A percentile compares a stretch with the other conserved stretches of the same genome.
Conservation (phyloP, 1,140 invertebrate genomes). For the Zaprionus ghesquierei region DNA sequence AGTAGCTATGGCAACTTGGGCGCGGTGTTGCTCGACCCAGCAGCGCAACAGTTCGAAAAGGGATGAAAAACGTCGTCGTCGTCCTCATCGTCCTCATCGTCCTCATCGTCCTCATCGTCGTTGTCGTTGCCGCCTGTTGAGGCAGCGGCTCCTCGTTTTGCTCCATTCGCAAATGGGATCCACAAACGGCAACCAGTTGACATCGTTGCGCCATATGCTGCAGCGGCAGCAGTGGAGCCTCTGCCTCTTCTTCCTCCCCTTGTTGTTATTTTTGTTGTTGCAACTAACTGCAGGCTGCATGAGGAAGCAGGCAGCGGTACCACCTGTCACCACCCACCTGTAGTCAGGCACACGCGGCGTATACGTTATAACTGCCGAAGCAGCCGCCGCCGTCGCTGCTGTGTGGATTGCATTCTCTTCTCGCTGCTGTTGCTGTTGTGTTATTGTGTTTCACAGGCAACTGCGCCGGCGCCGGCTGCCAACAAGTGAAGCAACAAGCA, state of each 20-base stretch:
- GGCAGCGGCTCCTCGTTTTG: constrained; percentile 22
- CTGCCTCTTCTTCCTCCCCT: too few species aligned
- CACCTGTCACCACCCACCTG: constrained; percentile 56
- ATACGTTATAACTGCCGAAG: constrained; percentile 9
- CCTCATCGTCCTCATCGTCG: too few species aligned
- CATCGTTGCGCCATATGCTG: constrained; percentile 17
- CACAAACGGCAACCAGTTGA: constrained; percentile 69
- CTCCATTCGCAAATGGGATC: constrained; percentile 41
- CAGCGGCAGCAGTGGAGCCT: not conserved
- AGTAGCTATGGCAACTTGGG: constrained; percentile 71
- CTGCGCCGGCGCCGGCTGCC: constrained; percentile 61
- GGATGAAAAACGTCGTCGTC: constrained; percentile 57
- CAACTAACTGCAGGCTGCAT: constrained; percentile 2
- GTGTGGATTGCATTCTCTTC: constrained; percentile 55
- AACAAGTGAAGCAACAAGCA: constrained; percentile 79
- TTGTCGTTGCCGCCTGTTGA: constrained; percentile 34
- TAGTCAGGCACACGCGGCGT: constrained; percentile 47
- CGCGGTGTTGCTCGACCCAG: constrained; percentile 38
- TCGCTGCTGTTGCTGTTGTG: too few species aligned
- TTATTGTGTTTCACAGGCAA: constrained; percentile 45
- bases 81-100: too few species aligned
- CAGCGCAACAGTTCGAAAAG: constrained; percentile 56
- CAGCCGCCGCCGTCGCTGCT: not conserved
- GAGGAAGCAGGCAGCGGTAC: not conserved
- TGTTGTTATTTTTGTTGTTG: not conserved